Conservation (phyloP, 30 jellyfish, hydroid and myxozoan genomes). For the Turritopsis rubra region DNA sequence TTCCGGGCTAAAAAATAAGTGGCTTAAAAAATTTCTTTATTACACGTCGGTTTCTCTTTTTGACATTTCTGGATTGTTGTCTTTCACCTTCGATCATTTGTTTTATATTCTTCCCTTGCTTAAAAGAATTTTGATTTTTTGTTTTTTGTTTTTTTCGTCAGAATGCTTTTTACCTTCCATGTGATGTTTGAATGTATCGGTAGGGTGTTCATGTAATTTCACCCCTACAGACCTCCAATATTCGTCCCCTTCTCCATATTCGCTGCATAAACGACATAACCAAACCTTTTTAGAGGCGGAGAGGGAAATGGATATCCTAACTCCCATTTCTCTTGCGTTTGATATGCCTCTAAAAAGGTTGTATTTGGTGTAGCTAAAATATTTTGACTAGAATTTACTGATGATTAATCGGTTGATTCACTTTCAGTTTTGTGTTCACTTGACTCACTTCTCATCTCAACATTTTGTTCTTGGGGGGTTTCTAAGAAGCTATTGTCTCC, state of each 20-base stretch:
- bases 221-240: conserved; percentile 4
- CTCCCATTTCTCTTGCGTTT: background rate
- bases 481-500: background rate
- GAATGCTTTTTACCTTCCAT: background rate
- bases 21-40: conserved; percentile 17
- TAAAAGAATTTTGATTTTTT: background rate
- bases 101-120: background rate
- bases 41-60: conserved; percentile 9
- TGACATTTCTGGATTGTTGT: background rate
- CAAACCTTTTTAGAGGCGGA: conserved; percentile 30
- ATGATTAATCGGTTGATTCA: background rate
- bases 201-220: conserved; percentile 17
- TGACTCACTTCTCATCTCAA: background rate
- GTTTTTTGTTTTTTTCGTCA: background rate
- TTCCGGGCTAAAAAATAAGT: conserved; percentile 17
- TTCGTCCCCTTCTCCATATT: conserved; percentile 24
- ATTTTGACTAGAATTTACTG: background rate
- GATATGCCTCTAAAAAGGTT: background rate
- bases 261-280: conserved; percentile 26
- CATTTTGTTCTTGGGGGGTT: background rate
- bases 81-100: background rate
- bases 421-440: background rate
- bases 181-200: background rate
- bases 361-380: background rate
- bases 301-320: background rate